Evolutionary conservation across 2,888 invertebrate species (phyloP), one percentile per base, ranked within the genome.

Genomic region (Spodoptera exigua): DNA sequence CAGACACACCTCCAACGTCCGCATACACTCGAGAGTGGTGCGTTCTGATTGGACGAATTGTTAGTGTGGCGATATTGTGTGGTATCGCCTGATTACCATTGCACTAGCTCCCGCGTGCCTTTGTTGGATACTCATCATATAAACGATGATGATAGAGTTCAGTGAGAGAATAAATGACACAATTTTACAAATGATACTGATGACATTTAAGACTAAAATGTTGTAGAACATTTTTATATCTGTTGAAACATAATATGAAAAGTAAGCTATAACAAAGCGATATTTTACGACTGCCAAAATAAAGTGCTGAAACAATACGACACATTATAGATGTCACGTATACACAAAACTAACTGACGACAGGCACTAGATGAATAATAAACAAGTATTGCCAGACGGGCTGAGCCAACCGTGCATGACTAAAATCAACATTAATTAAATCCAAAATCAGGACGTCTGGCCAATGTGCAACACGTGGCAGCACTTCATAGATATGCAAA

Each of bases 41-140:
- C 39, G 35, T 18, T 52, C 35, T 45, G 51, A 70, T 74, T 74
- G 74, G 70, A 16, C 32, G 47, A 62, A 39, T 14, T 32, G 32
- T 47, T 44, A 66, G 53, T 61, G 49, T 73, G 69, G 70, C 70
- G 62, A 51, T 68, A 61, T 68, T 27, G 44, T 36, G 52, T 39
- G 61, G 27, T 40, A 17, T 34, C 55, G 46, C 40, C 45, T 41
- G 61, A 72, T 66, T 40, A 36, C 41, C 41, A n/a, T n/a, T 61
- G 21, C 21, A 27, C 3, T 32, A 21, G 21, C 17, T 18, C 11
- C 48, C 16, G 32, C 10, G 10, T 34, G 13, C 13, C 13, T n/a
- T 49, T 45, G 9, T 44, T 11, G 5, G 39, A 17, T 53, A n/a
- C n/a, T n/a, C n/a, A n/a, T n/a, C n/a, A n/a, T n/a, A 11, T 17